Base-by-base conservation (phyloP, 1,140 invertebrate genomes). In the Gonatopus flavifemur region DNA sequence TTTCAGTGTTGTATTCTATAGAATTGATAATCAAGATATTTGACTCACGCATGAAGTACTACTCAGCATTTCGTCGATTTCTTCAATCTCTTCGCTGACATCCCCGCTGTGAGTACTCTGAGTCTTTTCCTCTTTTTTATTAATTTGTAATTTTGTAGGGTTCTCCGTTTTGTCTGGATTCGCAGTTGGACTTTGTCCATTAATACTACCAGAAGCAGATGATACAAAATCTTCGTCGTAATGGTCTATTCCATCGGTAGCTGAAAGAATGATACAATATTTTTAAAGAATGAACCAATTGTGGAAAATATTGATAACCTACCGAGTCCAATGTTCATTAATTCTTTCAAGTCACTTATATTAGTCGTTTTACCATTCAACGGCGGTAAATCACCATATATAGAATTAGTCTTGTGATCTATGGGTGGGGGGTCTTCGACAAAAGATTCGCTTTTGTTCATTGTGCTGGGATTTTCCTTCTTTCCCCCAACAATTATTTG, bases 141-240 rank as follows among this genome's bases (percentile, higher is more conserved):
- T 44, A n/a, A n/a, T n/a, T 32, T 49, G 51, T 13, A 55, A 32
- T 24, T 70, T 67, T 31, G 49, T 42, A 13, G 55, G 50, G 55
- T 43, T 70, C 21, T 67, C 62, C 2, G 54, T 55, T 45, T 67
- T 70, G 21, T 68, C 60, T 8, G 57, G 59, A 21, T 70, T 59
- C 54, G 77, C 76, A 13, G 35, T 53, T n/a, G 72, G 70, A 55
- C 66, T 76, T 55, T 72, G 65, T 49, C 78, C 76, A 50, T 72
- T 75, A 8, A 67, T 65, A 55, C 72, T 79, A 15, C 70, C 74
- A 25, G 76, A 78, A 13, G 69, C 67, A 13, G 72, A 76, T 24
- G 77, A 74, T 25, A 70, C 54, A 44, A 77, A 79, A 52, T 80
- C 77, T 56, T 80, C 77, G 28, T 80, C 75, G 25, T 77, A 79